Percentiles rank a stretch among this genome's conserved stretches.
These are phyloP conservation scores for Eptatretus atami DNA, from an alignment of 2,797 vertebrate species.

Conservation along the genomic window DNA sequence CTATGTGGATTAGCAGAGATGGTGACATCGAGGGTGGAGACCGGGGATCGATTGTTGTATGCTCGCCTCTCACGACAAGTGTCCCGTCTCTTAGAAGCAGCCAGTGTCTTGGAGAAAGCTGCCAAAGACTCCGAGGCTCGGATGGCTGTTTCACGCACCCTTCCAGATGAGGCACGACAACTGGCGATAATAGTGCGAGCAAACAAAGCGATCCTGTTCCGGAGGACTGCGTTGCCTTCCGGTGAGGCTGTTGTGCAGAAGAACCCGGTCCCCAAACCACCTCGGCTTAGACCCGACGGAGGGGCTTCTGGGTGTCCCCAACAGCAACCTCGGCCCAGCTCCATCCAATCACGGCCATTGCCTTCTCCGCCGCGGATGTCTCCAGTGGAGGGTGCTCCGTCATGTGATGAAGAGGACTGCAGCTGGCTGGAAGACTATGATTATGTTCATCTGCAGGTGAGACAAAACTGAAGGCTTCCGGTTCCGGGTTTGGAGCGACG, in stretches of 20 bases:
- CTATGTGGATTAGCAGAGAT: background rate
- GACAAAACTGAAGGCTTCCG: background rate
- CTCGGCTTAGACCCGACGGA: background rate
- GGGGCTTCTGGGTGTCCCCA: background rate
- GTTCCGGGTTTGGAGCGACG: too few species aligned
- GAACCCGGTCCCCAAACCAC: background rate
- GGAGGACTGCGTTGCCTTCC: background rate
- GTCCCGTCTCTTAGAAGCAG: background rate
- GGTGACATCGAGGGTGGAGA: background rate
- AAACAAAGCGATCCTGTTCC: too few species aligned
- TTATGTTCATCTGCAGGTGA: slow-evolving; percentile 1
- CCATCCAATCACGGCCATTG: background rate
- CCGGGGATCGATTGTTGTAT: background rate
- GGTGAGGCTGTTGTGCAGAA: background rate
- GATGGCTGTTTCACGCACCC: background rate
- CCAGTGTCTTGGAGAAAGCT: background rate
- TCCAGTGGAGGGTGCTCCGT: background rate
- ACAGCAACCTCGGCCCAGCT: background rate
- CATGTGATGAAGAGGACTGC: background rate
- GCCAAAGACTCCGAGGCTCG: slow-evolving; percentile 1
- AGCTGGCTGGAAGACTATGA: background rate
- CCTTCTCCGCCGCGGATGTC: slow-evolving; percentile 1
- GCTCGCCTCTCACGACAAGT: too few species aligned
- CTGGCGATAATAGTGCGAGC: too few species aligned
- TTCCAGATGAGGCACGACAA: background rate